A percentile compares a stretch with the other conserved stretches of the same genome.
These are phyloP conservation scores for Lasioglossum calceatum DNA, from an alignment of 2,888 invertebrate species.

Conservation along the genomic window DNA sequence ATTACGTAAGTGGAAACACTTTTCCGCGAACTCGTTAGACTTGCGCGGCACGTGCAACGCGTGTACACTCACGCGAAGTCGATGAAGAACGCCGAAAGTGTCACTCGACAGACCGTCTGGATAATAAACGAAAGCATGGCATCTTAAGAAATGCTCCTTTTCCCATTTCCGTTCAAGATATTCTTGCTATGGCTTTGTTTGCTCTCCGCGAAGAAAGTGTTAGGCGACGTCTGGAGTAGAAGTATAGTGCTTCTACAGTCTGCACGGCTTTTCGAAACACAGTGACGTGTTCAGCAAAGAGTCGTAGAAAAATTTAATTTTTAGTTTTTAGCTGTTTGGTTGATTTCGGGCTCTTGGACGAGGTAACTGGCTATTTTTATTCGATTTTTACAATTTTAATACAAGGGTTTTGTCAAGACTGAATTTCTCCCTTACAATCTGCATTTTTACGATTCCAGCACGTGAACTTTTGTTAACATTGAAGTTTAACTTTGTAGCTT, in stretches of 20 bases:
- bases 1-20: constrained; percentile 31
- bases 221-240: neutral
- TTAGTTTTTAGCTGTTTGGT: no score
- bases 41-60: neutral
- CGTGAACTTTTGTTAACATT: neutral
- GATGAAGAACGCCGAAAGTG: constrained; percentile 20
- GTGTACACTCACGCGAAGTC: constrained; percentile 7
- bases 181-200: neutral
- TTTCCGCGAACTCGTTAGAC: constrained; percentile 6
- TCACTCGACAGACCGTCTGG: neutral
- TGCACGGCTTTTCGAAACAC: neutral
- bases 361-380: neutral
- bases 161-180: neutral
- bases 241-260: neutral
- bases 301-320: neutral
- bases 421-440: no score
- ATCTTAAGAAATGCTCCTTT: neutral
- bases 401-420: neutral
- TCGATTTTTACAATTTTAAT: neutral
- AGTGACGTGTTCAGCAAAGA: neutral
- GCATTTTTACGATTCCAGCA: neutral
- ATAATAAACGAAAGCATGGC: constrained; percentile 6
- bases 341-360: no score
- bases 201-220: neutral
- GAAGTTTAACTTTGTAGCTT: no score